Conservation (phyloP, 2,888 invertebrate species). For the Trissoscelio sp. region DNA sequence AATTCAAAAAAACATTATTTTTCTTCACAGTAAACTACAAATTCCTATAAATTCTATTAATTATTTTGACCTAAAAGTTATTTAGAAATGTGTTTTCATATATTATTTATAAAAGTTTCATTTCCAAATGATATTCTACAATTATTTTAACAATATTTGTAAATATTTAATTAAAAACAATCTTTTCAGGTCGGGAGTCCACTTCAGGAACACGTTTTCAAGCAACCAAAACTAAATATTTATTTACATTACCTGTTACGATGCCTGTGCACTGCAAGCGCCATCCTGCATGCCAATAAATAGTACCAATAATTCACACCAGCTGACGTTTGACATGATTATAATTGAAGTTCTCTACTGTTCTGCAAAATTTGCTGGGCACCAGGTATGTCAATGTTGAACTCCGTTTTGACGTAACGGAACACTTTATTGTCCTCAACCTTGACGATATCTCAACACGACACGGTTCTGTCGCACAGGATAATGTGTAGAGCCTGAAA, state of each 20-base stretch:
- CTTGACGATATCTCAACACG: conserved; percentile 37
- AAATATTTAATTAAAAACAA: too few relatives aligned
- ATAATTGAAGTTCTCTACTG: neutral
- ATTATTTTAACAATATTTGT: too few relatives aligned
- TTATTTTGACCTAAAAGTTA: too few relatives aligned
- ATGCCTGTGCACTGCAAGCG: neutral
- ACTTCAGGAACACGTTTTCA: too few relatives aligned
- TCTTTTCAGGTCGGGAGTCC: too few relatives aligned
- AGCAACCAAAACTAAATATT: too few relatives aligned
- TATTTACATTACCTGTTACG: conserved; percentile 35
- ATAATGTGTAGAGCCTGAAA: conserved; percentile 48
- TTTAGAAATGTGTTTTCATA: too few relatives aligned
- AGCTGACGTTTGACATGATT: neutral
- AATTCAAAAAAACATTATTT: too few relatives aligned
- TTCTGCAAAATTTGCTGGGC: neutral
- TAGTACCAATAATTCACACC: neutral
- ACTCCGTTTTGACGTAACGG: conserved; percentile 2
- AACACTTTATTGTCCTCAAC: conserved; percentile 32
- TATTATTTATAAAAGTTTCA: too few relatives aligned
- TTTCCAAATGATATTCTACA: too few relatives aligned
- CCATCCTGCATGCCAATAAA: neutral
- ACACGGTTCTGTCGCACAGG: conserved; percentile 30
- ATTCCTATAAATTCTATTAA: too few relatives aligned
- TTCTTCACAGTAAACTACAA: too few relatives aligned
- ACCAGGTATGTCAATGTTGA: conserved; percentile 1